Evolutionary conservation across 2,888 invertebrate genomes (phyloP), one percentile per base, ranked within the genome.

Genomic region (Petrolisthes manimaculis): DNA sequence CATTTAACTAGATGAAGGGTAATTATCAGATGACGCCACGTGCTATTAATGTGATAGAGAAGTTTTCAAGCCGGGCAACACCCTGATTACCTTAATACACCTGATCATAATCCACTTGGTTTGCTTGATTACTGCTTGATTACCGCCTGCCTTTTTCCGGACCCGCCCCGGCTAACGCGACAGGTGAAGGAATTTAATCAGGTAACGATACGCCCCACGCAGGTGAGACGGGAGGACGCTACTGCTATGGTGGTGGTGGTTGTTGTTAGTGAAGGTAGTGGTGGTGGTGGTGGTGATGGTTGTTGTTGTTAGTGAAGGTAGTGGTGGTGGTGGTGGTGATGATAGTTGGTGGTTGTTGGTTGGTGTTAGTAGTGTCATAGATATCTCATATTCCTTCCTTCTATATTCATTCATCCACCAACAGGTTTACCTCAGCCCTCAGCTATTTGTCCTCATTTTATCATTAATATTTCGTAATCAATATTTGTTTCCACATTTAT

Each of bases 1-100:
- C 83, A 83, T 83, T 83, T 83, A 75, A 75, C 83, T 75, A 75
- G 83, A 83, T 83, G 83, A 83, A 80, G 61, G 24, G n/a, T 53
- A 14, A 24, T 75, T 75, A 83, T 75, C 74, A 56, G 51, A 75
- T 83, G 54, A 51, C 12, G 74, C 55, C 69, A 53, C 14, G 55
- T 51, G 54, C 56, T 21, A 83, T 83, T 83, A 83, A 83, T 75
- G 14, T 75, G 83, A 83, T 83, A 83, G 75, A 83, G 75, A 18
- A 55, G 54, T 74, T 71, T 71, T 53, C 54, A 21, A 75, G 53
- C 79, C 18, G 21, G 21, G 55, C 54, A 14, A 14, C 37, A 37
- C 77, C 37, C 77, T 77, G 77, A 77, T 77, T 77, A 77, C 77
- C 24, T 18, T 37, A 37, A 77, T 37, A 61, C 61, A 61, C 9